phyloP scores from a whole-genome alignment of 2,797 vertebrate genomes.

The Liasis olivaceus region DNA sequence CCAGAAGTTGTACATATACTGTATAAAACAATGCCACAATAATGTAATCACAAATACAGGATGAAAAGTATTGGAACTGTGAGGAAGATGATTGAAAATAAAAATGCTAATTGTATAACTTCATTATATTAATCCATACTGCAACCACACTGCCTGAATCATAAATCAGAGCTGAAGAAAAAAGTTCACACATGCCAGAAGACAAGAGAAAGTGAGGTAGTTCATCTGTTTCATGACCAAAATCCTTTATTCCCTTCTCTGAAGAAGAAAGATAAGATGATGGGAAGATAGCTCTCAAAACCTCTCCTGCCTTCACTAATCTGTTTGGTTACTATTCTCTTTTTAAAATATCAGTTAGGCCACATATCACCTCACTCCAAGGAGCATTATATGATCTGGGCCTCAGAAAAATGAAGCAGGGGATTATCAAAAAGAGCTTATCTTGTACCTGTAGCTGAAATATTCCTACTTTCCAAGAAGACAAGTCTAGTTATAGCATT shows the following conservation, averaged over 20 bases:
- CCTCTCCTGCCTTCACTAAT: neutral
- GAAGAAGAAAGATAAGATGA: neutral
- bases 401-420: neutral
- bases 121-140: neutral
- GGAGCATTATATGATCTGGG: neutral
- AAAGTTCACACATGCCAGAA: neutral
- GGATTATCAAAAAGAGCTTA: neutral
- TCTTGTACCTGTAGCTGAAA: slow-evolving; percentile 68
- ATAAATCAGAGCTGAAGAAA: neutral
- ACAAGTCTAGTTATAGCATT: slow-evolving; percentile 72
- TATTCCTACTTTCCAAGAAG: slow-evolving; percentile 74
- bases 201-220: neutral
- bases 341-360: neutral
- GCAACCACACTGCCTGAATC: neutral
- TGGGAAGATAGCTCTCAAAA: neutral
- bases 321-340: neutral
- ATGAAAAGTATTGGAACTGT: neutral
- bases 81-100: neutral
- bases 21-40: neutral
- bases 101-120: slow-evolving; percentile 11
- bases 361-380: neutral
- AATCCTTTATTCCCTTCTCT: neutral
- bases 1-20: neutral
- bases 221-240: neutral
- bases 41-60: neutral